A percentile compares a stretch with the other conserved stretches of the same genome.
Conservation (phyloP, 2,113 vertebrate species). For the Nothobranchius kuhntae region DNA sequence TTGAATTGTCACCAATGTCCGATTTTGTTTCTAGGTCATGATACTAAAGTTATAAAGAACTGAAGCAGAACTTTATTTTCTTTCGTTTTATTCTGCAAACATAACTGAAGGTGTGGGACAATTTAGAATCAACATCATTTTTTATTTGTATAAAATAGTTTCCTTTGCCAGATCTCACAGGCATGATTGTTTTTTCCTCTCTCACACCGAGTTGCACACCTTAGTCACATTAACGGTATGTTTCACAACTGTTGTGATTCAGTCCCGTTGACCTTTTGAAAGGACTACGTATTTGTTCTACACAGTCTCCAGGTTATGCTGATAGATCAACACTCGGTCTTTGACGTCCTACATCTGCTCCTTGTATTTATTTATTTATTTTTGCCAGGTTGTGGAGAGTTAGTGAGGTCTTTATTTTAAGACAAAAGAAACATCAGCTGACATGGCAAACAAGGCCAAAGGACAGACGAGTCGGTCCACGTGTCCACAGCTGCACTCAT, state of each 20-base stretch:
- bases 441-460: constrained; percentile 51
- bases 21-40: too few relatives aligned
- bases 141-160: too few relatives aligned
- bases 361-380: constrained; percentile 60
- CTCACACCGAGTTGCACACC: too few relatives aligned
- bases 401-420: constrained; percentile 64
- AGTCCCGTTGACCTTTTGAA: neutral
- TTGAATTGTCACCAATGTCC: too few relatives aligned
- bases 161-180: too few relatives aligned
- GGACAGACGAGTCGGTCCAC: constrained; percentile 59
- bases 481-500: constrained; percentile 73
- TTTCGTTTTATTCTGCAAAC: too few relatives aligned
- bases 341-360: constrained; percentile 47
- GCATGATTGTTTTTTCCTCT: too few relatives aligned
- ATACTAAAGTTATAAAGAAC: too few relatives aligned
- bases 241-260: neutral
- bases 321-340: constrained; percentile 31
- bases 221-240: too few relatives aligned
- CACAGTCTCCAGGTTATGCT: neutral
- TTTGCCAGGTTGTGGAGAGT: constrained; percentile 53
- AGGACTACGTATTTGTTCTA: neutral
- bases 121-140: too few relatives aligned
- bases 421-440: constrained; percentile 72
- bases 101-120: too few relatives aligned
- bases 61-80: too few relatives aligned